These are phyloP conservation scores for Xerus inauris DNA, from an alignment of 2,113 vertebrate genomes.

Conservation along the genomic window DNA sequence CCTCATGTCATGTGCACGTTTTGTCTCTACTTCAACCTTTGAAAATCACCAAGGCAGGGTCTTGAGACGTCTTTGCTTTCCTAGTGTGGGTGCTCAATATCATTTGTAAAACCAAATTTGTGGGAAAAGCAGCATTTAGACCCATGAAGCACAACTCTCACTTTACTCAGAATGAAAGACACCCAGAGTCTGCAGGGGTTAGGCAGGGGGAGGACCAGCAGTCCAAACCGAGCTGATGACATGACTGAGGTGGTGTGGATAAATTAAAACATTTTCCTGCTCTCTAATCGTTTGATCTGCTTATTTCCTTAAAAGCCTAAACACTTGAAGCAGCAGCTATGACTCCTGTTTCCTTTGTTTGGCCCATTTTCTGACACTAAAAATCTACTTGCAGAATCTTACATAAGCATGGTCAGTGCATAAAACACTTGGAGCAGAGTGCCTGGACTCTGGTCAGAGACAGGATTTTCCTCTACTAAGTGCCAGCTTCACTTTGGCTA, in stretches of 20 bases:
- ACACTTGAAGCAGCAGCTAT: background rate
- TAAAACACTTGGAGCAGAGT: background rate
- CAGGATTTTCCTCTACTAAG: background rate
- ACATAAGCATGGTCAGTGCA: background rate
- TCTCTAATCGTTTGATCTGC: background rate
- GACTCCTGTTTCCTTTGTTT: background rate
- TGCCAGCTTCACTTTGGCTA: background rate
- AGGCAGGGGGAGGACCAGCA: background rate
- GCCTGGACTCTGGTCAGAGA: background rate
- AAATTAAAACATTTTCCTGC: background rate
- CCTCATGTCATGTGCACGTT: no score
- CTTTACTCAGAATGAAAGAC: background rate
- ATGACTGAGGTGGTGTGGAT: background rate
- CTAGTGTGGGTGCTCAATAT: background rate
- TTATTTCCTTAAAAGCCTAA: background rate
- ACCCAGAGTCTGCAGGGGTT: background rate
- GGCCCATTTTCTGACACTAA: background rate
- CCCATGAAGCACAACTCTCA: background rate
- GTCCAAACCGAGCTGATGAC: background rate
- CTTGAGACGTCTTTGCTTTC: background rate
- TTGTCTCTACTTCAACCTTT: background rate
- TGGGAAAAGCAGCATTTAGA: background rate
- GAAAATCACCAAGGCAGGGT: background rate
- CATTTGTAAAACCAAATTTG: background rate
- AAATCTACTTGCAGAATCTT: background rate